Conservation (phyloP, 23 tunicate species). For the Phallusia fumigata region DNA sequence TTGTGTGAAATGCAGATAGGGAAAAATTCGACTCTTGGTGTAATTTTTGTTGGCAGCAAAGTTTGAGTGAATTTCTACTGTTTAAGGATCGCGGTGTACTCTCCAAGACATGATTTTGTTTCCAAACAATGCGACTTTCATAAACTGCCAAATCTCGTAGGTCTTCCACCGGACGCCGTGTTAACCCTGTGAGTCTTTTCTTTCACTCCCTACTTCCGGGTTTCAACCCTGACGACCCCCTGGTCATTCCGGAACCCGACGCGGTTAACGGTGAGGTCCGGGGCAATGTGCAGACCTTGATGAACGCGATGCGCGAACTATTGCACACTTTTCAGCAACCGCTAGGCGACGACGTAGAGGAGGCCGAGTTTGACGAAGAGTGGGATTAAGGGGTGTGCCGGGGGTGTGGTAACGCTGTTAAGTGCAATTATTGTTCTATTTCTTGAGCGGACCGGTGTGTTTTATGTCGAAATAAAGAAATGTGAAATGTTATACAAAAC, state of each 20-base stretch:
- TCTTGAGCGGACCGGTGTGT: not conserved
- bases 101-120: too few relatives aligned
- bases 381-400: slow-evolving; percentile 52
- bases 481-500: too few relatives aligned
- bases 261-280: slow-evolving; percentile 24
- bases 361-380: slow-evolving; percentile 63
- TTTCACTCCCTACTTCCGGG: slow-evolving; percentile 72
- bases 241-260: slow-evolving; percentile 8
- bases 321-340: slow-evolving; percentile 48
- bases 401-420: not conserved
- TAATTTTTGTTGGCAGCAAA: too few relatives aligned
- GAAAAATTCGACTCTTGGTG: too few relatives aligned
- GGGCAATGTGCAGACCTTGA: slow-evolving; percentile 44
- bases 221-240: slow-evolving; percentile 56
- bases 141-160: not conserved
- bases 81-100: too few relatives aligned
- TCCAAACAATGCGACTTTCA: too few relatives aligned
- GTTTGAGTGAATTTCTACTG: too few relatives aligned
- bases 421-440: not conserved
- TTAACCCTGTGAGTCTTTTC: slow-evolving; percentile 61
- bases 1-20: too few relatives aligned
- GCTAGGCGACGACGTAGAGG: slow-evolving; percentile 18
- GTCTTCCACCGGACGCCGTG: not conserved
- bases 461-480: too few relatives aligned
- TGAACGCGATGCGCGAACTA: slow-evolving; percentile 86